Conservation (phyloP, 2,113 vertebrate species). For the Oncorhynchus kisutch region DNA sequence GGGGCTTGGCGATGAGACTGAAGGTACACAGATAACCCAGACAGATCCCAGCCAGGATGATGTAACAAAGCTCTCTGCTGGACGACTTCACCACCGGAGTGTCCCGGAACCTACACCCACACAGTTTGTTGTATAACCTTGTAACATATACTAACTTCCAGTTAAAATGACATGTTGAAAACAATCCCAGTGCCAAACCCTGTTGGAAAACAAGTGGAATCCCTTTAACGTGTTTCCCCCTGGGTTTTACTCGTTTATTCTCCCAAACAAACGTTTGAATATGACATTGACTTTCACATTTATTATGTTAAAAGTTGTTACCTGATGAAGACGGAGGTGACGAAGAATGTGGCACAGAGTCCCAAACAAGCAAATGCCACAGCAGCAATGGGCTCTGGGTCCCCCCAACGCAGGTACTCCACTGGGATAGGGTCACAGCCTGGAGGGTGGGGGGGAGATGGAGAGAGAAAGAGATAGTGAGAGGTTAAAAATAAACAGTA, state of each 20-base stretch:
- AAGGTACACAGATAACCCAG: conserved; percentile 98
- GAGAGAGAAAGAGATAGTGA: neutral
- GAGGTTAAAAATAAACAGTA: neutral
- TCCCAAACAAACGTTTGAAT: no score
- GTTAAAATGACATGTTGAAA: no score
- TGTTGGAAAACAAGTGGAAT: no score
- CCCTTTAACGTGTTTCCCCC: no score
- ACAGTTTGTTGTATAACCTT: no score
- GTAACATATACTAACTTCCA: no score
- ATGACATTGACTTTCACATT: neutral
- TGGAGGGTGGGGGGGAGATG: conserved; percentile 46
- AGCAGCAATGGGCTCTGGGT: conserved; percentile 94
- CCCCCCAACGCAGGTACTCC: conserved; percentile 93
- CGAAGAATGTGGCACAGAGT: conserved; percentile 91
- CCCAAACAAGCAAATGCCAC: conserved; percentile 95
- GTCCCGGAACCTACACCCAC: conserved; percentile 74
- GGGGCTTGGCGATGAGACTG: conserved; percentile 92
- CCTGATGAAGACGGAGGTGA: conserved; percentile 90
- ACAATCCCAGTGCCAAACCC: no score
- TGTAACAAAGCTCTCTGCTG: conserved; percentile 96
- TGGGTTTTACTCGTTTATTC: no score
- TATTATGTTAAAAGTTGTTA: conserved; percentile 51
- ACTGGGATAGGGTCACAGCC: conserved; percentile 93
- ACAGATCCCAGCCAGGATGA: conserved; percentile 95
- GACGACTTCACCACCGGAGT: conserved; percentile 98